Base-by-base conservation (phyloP, 2,797 vertebrate genomes). In the Spinus olivaceus region DNA sequence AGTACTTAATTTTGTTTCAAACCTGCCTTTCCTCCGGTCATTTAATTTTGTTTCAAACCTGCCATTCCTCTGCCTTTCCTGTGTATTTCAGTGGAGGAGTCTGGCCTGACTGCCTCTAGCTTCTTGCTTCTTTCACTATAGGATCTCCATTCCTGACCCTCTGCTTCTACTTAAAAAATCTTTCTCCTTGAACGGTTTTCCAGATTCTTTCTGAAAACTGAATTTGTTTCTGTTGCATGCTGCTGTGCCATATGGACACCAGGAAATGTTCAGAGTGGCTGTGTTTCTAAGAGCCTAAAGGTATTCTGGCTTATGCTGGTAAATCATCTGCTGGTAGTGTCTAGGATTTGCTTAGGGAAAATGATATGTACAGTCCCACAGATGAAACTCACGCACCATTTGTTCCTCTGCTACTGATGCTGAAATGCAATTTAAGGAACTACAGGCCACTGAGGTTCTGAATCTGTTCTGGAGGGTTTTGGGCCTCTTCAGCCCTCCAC, bases 211-310 rank as follows among this genome's bases (percentile, higher is more conserved):
- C 53, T 63, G 54, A 91, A 81, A 83, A 69, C 12, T 14, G 46
- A 83, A 12, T 80, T 93, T 94, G 57, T 81, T 94, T 88, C 80
- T 79, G 35, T 71, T 65, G 35, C 50, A 54, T 37, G 76, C 59
- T 91, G 39, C 70, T 83, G 47, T 88, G 90, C 93, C 85, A 76
- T 91, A 91, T 79, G 80, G 79, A 67, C 49, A 82, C 28, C 60
- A 87, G 74, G 67, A 79, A 92, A 74, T 72, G 20, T 25, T 41
- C 76, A 72, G 76, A 82, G 37, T 37, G 70, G 60, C 41, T 69
- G 33, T 64, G 37, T 73, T 85, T 91, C 86, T 56, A 71, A 70
- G 56, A 87, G n/a, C 61, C 85, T 91, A 66, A 81, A 86, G 76
- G 79, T 89, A 66, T 72, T 87, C 46, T 77, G 71, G 19, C 23